Evolutionary conservation across 1,140 invertebrate species (phyloP), one percentile per base, ranked within the genome.

Genomic region (Ylistrum balloti): DNA sequence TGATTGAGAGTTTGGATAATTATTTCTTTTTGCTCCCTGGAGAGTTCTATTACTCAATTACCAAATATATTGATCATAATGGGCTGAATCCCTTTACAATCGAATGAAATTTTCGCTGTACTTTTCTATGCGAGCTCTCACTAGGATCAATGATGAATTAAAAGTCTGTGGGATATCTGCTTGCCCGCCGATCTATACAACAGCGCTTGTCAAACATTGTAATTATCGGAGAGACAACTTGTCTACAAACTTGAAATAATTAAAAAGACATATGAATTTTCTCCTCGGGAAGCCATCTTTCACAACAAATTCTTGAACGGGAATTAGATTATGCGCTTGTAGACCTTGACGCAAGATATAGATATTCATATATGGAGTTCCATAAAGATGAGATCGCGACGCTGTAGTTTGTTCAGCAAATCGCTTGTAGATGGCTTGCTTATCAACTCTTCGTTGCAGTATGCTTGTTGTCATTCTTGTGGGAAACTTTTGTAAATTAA

Each of bases 41-140:
- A 90, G 89, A 87, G 86, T 89, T 38, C 33, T 87, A 90, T 90
- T 91, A 90, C 88, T 90, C 91, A 91, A 91, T 91, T 88, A 91
- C 90, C 87, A 88, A 35, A 88, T 45, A 88, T 38, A 56, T 91
- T 56, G 89, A 91, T 91, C 85, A 28, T 89, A 74, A 74, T 74
- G 56, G 56, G 22, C 56, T n/a, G 56, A 74, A 74, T 74, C 56
- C 56, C n/a, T 74, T n/a, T 28, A 74, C 56, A 74, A 74, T 74
- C 56, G 56, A 28, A n/a, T 74, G 56, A 74, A 74, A 74, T 74
- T 74, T n/a, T 74, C 56, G 56, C 56, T 74, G 56, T n/a, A 28
- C 56, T 74, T 74, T 74, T 74, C 20, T 28, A 74, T 74, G 28
- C 56, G n/a, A 48, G n/a, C 56, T 28, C 56, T 7, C 22, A 28